Conservation (phyloP, 2,113 vertebrate species). For the Aptenodytes patagonicus region DNA sequence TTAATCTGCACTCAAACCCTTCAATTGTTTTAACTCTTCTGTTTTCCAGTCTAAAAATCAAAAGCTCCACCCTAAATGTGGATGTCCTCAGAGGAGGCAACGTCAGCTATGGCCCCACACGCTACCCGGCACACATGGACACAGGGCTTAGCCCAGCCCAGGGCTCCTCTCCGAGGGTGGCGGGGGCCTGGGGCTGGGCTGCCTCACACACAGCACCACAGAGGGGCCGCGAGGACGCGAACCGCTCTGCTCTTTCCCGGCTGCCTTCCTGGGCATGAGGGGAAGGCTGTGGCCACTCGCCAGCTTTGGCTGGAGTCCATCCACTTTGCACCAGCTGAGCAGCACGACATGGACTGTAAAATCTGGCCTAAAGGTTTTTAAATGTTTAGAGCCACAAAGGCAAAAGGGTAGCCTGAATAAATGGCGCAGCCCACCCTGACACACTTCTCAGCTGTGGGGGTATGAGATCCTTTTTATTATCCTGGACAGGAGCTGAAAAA, state of each 20-base stretch:
- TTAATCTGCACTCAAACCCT: neutral
- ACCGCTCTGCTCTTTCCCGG: neutral
- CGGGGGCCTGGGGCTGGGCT: too few species aligned
- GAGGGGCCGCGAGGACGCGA: accelerated
- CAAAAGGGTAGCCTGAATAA: neutral
- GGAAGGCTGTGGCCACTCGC: neutral
- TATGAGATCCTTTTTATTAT: constrained; percentile 23
- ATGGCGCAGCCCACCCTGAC: neutral
- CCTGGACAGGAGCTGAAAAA: constrained; percentile 33
- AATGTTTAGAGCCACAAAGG: constrained; percentile 1
- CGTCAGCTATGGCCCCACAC: accelerated
- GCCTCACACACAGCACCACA: accelerated
- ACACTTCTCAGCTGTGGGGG: neutral
- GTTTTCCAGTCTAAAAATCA: neutral
- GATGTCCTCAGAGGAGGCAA: neutral
- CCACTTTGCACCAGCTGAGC: constrained; percentile 30
- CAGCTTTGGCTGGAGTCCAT: constrained; percentile 22
- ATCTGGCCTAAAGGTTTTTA: constrained; percentile 36
- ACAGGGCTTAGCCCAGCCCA: neutral
- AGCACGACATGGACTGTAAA: neutral
- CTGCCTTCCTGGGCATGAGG: accelerated
- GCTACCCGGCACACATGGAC: accelerated
- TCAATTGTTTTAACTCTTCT: neutral
- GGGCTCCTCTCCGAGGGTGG: neutral
- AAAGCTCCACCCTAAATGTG: neutral